Conservation (phyloP, 2,888 invertebrate genomes). For the Leptopilina syphax region DNA sequence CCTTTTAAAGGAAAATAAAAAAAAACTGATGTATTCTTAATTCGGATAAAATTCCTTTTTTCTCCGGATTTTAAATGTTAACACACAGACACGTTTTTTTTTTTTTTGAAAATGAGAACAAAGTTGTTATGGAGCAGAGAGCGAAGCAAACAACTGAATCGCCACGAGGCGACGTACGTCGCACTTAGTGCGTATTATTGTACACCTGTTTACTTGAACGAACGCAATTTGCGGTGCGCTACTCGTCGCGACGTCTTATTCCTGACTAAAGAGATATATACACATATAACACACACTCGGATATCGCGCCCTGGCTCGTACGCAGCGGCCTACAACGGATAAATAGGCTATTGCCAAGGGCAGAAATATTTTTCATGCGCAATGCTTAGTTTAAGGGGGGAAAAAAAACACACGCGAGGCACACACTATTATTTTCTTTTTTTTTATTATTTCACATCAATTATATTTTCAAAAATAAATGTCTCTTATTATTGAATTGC, state of each 20-base stretch:
- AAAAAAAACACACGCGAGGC: conserved; percentile 46
- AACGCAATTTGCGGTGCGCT: conserved; percentile 40
- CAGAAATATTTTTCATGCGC: conserved; percentile 76
- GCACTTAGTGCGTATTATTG: conserved; percentile 36
- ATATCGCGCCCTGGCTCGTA: conserved; percentile 57
- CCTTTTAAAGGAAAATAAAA: neutral
- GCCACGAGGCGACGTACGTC: conserved; percentile 46
- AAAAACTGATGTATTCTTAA: too few relatives aligned
- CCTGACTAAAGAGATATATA: conserved; percentile 38
- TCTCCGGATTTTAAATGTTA: too few relatives aligned
- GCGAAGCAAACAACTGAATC: conserved; percentile 33
- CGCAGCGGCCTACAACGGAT: conserved; percentile 53
- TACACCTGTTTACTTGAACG: conserved; percentile 41
- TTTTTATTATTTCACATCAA: neutral
- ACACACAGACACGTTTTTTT: neutral
- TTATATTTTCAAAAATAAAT: conserved; percentile 29
- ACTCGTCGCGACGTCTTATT: conserved; percentile 37
- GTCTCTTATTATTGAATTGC: neutral
- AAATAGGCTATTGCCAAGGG: conserved; percentile 74
- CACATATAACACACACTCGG: conserved; percentile 43
- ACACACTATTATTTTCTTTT: conserved; percentile 44
- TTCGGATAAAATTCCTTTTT: too few relatives aligned
- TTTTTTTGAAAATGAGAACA: neutral
- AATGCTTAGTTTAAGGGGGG: conserved; percentile 62
- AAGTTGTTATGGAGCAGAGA: neutral